These are phyloP conservation scores for human (Homo sapiens) DNA, from an alignment of 2,113 vertebrate genomes.

Conservation along the genomic window GRCh38 chr15:96790001-96790500, in stretches of 20 bases:
- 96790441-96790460: not conserved
- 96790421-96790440: not conserved
- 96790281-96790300: not conserved
- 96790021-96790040: not conserved
- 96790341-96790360: not conserved
- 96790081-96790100: not conserved
- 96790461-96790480: no score
- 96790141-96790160: not conserved
- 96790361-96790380: not conserved
- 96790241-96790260: not conserved
- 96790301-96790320: not conserved
- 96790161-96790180: not conserved
- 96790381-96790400: not conserved
- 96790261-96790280: not conserved
- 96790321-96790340: not conserved
- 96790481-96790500: not conserved
- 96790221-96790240: not conserved
- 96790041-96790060: not conserved
- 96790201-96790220: not conserved
- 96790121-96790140: not conserved
- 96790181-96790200: not conserved
- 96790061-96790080: not conserved
- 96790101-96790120: not conserved
- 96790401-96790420: not conserved
- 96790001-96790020: not conserved